These are phyloP conservation scores for Girardia tigrina DNA, from an alignment of 2,888 invertebrate genomes.

Conservation along the genomic window DNA sequence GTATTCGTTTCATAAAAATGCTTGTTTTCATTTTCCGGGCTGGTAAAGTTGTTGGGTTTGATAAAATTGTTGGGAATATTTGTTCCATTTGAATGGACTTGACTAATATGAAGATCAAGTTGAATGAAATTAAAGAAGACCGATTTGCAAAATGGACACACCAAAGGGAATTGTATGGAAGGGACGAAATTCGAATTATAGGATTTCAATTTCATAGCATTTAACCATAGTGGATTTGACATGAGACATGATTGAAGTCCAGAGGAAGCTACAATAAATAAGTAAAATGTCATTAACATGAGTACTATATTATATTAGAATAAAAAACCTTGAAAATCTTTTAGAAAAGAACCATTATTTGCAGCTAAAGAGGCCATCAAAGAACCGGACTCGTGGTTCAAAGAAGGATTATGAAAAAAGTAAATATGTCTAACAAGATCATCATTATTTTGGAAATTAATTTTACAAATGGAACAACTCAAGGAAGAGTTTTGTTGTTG, in stretches of 20 bases:
- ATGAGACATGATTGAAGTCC: neutral
- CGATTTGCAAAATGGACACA: conserved; percentile 25
- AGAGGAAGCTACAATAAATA: neutral
- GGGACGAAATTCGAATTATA: neutral
- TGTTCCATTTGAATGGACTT: neutral
- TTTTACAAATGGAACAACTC: conserved; percentile 11
- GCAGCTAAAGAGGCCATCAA: neutral
- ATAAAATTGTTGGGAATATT: neutral
- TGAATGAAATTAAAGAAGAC: conserved; percentile 24
- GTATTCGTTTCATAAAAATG: neutral
- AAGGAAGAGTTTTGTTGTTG: neutral
- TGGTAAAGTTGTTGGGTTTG: neutral
- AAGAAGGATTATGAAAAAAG: neutral
- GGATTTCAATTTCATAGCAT: conserved; percentile 1
- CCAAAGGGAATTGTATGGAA: neutral
- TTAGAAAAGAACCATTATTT: neutral
- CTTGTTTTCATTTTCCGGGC: neutral
- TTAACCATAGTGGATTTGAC: neutral
- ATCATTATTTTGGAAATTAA: conserved; percentile 1
- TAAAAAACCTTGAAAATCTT: neutral
- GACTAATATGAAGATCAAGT: conserved; percentile 15
- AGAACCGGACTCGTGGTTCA: neutral
- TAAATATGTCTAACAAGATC: conserved; percentile 11
- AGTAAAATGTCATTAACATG: neutral
- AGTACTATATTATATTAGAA: neutral